These are phyloP conservation scores for Orthochromis indermauri DNA, from an alignment of 2,113 vertebrate genomes.

Conservation along the genomic window DNA sequence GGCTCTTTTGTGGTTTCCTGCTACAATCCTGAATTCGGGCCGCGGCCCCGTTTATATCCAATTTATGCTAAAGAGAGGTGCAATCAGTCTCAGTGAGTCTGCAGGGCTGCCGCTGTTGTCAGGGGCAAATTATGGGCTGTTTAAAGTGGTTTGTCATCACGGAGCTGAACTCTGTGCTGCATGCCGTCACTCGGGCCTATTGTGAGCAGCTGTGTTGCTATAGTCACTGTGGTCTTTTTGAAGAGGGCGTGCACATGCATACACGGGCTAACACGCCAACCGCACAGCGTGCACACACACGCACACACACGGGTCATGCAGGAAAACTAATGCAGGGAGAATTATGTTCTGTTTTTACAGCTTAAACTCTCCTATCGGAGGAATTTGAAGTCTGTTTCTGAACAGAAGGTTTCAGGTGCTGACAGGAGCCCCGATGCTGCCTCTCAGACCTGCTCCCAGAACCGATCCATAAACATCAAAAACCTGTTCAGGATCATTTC, in stretches of 20 bases:
- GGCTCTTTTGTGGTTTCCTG: constrained; percentile 11
- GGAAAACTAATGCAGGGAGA: neutral
- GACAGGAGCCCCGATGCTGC: neutral
- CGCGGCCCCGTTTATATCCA: neutral
- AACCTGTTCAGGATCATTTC: neutral
- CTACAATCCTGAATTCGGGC: neutral
- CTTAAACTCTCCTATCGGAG: neutral
- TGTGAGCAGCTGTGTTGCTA: constrained; percentile 30
- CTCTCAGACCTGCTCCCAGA: accelerated
- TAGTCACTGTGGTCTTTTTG: constrained; percentile 28
- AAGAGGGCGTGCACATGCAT: constrained; percentile 1
- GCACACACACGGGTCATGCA: neutral
- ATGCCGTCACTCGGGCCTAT: constrained; percentile 8
- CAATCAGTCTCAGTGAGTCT: constrained; percentile 3
- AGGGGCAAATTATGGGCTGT: constrained; percentile 22
- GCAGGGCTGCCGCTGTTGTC: constrained; percentile 12
- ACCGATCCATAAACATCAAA: neutral
- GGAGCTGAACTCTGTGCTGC: constrained; percentile 9
- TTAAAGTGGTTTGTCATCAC: constrained; percentile 42
- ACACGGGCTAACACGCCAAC: neutral
- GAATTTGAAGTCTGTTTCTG: neutral
- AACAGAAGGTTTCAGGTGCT: neutral
- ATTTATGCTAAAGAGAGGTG: neutral
- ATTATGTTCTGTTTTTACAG: constrained; percentile 12
- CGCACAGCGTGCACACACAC: neutral